Evolutionary conservation across 2,113 vertebrate species (phyloP).

Genomic region (Carassius gibelio): DNA sequence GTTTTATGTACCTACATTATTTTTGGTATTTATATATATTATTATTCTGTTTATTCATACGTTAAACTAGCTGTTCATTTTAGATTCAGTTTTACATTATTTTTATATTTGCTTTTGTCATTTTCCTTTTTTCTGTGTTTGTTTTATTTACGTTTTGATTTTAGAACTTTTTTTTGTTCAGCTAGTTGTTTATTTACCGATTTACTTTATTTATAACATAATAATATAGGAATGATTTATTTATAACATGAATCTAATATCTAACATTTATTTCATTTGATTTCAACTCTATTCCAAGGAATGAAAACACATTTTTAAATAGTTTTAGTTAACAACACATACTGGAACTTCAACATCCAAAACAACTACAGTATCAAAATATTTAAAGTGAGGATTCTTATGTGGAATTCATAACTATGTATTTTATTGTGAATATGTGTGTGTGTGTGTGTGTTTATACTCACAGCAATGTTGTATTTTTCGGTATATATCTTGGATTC

Average conservation of each 20-base stretch:
- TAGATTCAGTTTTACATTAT: neutral
- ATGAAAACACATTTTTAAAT: neutral
- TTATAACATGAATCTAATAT: neutral
- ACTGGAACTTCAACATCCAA: neutral
- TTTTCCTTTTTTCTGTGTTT: neutral
- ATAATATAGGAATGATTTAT: too few relatives aligned
- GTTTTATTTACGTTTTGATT: neutral
- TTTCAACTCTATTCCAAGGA: neutral
- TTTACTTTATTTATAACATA: too few relatives aligned
- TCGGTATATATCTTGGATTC: conserved; percentile 64
- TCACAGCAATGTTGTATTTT: conserved; percentile 67
- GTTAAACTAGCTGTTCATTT: neutral
- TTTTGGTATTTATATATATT: neutral
- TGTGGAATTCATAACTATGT: neutral
- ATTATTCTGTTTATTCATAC: neutral
- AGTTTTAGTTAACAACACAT: neutral
- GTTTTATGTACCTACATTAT: neutral
- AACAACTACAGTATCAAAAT: neutral
- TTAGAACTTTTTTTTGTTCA: neutral
- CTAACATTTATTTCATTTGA: neutral
- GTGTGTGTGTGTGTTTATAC: conserved; percentile 56
- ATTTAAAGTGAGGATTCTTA: neutral
- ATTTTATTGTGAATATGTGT: neutral
- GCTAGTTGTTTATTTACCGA: neutral
- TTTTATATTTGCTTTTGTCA: neutral